A percentile compares a stretch with the other conserved stretches of the same genome.
phyloP scores from a whole-genome alignment of 2,113 vertebrate species.

The Geococcyx californianus region DNA sequence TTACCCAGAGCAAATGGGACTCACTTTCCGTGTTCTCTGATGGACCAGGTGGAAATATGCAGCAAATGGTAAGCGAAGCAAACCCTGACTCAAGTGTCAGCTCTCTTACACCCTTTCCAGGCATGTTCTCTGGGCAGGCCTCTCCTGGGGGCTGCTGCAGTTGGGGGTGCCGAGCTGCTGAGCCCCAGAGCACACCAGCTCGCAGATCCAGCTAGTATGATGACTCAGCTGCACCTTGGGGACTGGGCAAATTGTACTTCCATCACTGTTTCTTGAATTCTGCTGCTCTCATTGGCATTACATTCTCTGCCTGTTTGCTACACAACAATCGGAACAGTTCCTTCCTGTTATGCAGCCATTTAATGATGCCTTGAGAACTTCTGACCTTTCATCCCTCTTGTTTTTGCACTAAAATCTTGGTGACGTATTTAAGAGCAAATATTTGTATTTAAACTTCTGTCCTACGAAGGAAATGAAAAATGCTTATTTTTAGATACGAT shows the following conservation, averaged over 20 bases:
- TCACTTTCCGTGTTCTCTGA: not conserved
- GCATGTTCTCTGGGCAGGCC: not conserved
- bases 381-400: not conserved
- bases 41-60: not conserved
- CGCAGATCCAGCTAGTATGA: not conserved
- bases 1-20: not conserved
- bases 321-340: not conserved
- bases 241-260: not conserved
- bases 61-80: not conserved
- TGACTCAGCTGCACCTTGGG: not conserved
- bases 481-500: slow-evolving; percentile 44
- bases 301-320: not conserved
- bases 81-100: not conserved
- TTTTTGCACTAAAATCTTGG: slow-evolving; percentile 22
- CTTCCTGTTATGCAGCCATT: not conserved
- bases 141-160: not conserved
- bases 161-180: not conserved
- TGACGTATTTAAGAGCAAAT: not conserved
- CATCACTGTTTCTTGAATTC: not conserved
- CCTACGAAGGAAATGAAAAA: slow-evolving; percentile 45
- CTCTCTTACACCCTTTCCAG: not conserved
- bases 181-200: not conserved
- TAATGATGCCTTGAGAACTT: slow-evolving; percentile 12
- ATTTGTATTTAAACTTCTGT: slow-evolving; percentile 19
- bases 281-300: not conserved